Percentiles rank a stretch among this genome's conserved stretches.
phyloP scores from a whole-genome alignment of 1,140 invertebrate species.

The Listronotus bonariensis region DNA sequence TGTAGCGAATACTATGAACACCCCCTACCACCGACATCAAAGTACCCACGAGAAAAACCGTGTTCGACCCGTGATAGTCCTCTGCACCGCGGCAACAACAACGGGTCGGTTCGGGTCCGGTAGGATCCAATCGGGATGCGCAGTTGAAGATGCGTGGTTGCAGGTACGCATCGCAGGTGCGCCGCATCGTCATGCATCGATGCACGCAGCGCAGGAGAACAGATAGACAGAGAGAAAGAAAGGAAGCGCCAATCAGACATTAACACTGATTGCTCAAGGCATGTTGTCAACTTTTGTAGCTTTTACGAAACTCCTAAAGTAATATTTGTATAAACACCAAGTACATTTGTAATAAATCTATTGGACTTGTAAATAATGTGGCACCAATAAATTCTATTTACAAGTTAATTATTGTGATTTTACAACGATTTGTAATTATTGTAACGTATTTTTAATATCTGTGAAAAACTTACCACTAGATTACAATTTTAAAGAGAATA shows the following conservation, averaged over 20 bases:
- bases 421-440: too few species aligned
- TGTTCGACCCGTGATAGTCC: conserved; percentile 93
- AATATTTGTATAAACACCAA: too few species aligned
- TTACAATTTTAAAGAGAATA: too few species aligned
- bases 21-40: conserved; percentile 97
- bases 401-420: too few species aligned
- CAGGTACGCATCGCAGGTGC: conserved; percentile 37
- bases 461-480: too few species aligned
- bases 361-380: too few species aligned
- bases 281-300: conserved; percentile 5
- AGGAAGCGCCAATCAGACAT: conserved; percentile 56
- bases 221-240: conserved; percentile 51
- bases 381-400: too few species aligned
- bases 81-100: conserved; percentile 62
- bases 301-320: not conserved
- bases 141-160: conserved; percentile 32
- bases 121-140: conserved; percentile 25
- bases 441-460: too few species aligned
- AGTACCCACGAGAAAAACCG: conserved; percentile 94
- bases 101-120: conserved; percentile 48
- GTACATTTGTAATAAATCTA: too few species aligned
- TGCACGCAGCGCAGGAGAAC: conserved; percentile 43
- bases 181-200: conserved; percentile 41
- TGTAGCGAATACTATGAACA: conserved; percentile 97
- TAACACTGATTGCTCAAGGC: conserved; percentile 26